Conservation (phyloP, 2,113 vertebrate genomes). For the Pogonocichla stellata region DNA sequence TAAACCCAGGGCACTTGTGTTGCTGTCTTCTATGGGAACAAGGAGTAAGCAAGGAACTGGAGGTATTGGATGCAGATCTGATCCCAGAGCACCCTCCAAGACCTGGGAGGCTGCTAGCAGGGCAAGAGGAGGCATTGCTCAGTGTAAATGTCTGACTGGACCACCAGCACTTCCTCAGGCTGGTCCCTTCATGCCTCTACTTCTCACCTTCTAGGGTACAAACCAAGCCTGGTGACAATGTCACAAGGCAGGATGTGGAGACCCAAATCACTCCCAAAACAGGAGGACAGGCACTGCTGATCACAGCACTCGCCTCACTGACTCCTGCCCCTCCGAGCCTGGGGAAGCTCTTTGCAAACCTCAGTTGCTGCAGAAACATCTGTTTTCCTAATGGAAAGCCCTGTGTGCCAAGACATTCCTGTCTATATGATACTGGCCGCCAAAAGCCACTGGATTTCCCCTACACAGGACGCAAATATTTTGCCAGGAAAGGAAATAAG, state of each 20-base stretch:
- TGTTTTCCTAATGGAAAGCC: conserved; percentile 51
- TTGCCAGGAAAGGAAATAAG: conserved; percentile 36
- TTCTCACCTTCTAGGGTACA: not conserved
- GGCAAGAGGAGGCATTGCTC: not conserved
- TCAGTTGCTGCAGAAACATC: conserved; percentile 42
- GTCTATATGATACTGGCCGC: conserved; percentile 39
- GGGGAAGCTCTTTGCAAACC: not conserved
- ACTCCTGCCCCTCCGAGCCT: not conserved
- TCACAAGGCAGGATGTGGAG: not conserved
- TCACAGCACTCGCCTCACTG: rapidly evolving
- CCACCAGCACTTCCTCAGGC: not conserved
- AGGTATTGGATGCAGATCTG: not conserved
- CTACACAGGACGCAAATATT: not conserved
- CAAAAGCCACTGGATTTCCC: conserved; percentile 50
- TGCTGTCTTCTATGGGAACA: not conserved
- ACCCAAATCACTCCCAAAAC: not conserved
- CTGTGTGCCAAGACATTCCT: conserved; percentile 49
- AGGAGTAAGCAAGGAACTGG: not conserved
- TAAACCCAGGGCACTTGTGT: not conserved
- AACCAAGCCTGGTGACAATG: not conserved
- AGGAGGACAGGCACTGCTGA: not conserved
- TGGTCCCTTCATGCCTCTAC: not conserved
- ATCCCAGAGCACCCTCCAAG: not conserved
- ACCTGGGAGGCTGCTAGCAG: not conserved
- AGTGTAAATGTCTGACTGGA: not conserved